Evolutionary conservation across 2,888 invertebrate genomes (phyloP).

Genomic region (Mycalesis mineus): DNA sequence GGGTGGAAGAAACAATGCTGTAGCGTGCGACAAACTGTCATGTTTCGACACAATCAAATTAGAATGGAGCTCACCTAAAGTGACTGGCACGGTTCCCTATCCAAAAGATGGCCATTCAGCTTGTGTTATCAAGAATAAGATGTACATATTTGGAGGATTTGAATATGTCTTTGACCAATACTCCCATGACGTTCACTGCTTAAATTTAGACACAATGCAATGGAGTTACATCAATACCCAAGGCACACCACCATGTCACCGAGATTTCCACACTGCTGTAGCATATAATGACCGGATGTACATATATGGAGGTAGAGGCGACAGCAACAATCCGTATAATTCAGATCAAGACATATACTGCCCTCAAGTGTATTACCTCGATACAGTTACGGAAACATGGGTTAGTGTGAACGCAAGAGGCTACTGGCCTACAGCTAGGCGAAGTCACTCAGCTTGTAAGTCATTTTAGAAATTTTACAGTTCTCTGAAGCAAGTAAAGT

Average conservation of each 20-base stretch:
- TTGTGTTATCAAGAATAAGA: conserved; percentile 85
- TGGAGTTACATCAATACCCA: conserved; percentile 83
- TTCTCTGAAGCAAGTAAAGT: too few relatives aligned
- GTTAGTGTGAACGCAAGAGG: conserved; percentile 78
- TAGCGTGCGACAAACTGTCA: conserved; percentile 88
- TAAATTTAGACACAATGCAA: conserved; percentile 84
- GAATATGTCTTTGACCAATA: conserved; percentile 90
- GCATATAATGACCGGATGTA: conserved; percentile 88
- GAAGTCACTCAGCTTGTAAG: conserved; percentile 95
- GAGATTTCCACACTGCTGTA: conserved; percentile 94
- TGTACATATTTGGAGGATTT: conserved; percentile 95
- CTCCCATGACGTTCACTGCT: conserved; percentile 86
- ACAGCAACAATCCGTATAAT: conserved; percentile 75
- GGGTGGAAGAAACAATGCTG: conserved; percentile 93
- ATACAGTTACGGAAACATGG: conserved; percentile 86
- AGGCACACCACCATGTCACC: conserved; percentile 83
- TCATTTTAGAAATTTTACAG: too few relatives aligned
- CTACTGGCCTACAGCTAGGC: conserved; percentile 85
- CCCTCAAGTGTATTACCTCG: conserved; percentile 85
- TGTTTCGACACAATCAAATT: conserved; percentile 86
- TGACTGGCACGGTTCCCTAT: conserved; percentile 84
- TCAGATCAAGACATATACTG: conserved; percentile 86
- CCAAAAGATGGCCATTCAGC: conserved; percentile 96
- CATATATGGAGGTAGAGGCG: conserved; percentile 93
- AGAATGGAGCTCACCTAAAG: conserved; percentile 82